phyloP scores from a whole-genome alignment of 1,140 invertebrate species.

The Drosophila watanabei region DNA sequence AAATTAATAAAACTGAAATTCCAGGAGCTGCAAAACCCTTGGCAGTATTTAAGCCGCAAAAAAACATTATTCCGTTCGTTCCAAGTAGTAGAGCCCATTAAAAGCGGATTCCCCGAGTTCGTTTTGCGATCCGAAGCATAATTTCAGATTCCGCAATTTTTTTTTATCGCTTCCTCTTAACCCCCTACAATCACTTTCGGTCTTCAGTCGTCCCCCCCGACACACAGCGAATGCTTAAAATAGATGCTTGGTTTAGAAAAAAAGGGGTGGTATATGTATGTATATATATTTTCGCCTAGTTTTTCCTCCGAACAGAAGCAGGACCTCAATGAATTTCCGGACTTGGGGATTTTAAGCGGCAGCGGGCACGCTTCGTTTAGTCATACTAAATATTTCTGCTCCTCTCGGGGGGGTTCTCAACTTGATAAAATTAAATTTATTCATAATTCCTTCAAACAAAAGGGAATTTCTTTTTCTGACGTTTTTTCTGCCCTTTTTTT shows the following conservation, averaged over 20 bases:
- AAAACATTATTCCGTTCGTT: constrained; percentile 8
- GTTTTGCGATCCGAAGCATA: constrained; percentile 35
- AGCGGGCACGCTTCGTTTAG: constrained; percentile 41
- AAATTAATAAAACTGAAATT: constrained; percentile 7
- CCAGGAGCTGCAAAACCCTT: constrained; percentile 2
- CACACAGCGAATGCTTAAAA: constrained; percentile 24
- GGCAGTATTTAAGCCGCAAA: constrained; percentile 6
- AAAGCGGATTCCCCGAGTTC: constrained; percentile 31
- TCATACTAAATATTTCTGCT: constrained; percentile 41
- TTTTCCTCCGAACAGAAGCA: constrained; percentile 10
- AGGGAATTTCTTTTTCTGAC: constrained; percentile 37
- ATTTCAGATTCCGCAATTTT: constrained; percentile 37
- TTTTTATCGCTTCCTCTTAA: constrained; percentile 36
- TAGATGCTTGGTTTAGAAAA: constrained; percentile 41
- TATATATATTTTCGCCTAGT: neutral
- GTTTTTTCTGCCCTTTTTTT: neutral
- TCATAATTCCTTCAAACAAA: constrained; percentile 51
- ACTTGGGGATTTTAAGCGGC: constrained; percentile 15
- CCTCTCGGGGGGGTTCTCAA: neutral
- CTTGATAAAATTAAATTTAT: constrained; percentile 63
- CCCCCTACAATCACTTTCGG: constrained; percentile 12
- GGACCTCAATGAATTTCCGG: constrained; percentile 51
- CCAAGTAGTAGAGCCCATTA: constrained; percentile 35
- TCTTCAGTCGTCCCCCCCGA: constrained; percentile 2
- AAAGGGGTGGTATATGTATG: neutral